Base-by-base conservation (phyloP, 2,888 invertebrate species). In the Branchinecta sandiegonensis region DNA sequence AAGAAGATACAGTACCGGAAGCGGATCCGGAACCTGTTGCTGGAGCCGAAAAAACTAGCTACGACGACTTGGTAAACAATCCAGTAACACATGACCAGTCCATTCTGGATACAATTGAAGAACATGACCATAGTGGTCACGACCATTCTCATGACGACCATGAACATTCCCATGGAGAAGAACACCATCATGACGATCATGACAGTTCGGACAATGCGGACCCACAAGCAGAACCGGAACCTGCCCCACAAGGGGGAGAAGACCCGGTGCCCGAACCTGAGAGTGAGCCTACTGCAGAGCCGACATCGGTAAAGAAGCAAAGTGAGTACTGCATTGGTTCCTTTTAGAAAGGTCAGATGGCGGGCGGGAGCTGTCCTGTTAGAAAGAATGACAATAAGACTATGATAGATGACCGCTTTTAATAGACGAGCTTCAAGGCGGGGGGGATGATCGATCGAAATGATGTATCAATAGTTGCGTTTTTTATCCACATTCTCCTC, bases 171-270 rank as follows among this genome's bases (percentile, higher is more conserved):
- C 48, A 69, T 13, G 63, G 46, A n/a, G 23, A 14, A 23, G 12
- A 46, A 7, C 48, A 13, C 47, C 47, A n/a, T 23, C 47, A n/a
- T 46, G 65, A 47, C 2, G 12, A 23, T 13, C 47, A 70, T 67
- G 65, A 68, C 69, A 66, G 63, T 47, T 37, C 6, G 37, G 5
- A 5, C 5, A 37, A 0, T 37, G 37, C 37, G 14, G 70, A 72
- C 73, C 76, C 80, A 1, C 77, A 77, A 67, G 75, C 78, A 47
- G 77, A 78, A 72, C 76, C 79, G 13, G 78, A 81, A 73, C 78
- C 83, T 0, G 79, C 79, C 68, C 76, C 81, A 2, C 72, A 67
- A 71, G 69, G 69, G 65, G 72, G 66, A 70, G 67, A 63, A 70
- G 71, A 66, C 46, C 72, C 77, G 0, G 78, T 78, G 69, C 77